Evolutionary conservation across 2,113 vertebrate species (phyloP).

Genomic region (Cyprinodon tularosa): DNA sequence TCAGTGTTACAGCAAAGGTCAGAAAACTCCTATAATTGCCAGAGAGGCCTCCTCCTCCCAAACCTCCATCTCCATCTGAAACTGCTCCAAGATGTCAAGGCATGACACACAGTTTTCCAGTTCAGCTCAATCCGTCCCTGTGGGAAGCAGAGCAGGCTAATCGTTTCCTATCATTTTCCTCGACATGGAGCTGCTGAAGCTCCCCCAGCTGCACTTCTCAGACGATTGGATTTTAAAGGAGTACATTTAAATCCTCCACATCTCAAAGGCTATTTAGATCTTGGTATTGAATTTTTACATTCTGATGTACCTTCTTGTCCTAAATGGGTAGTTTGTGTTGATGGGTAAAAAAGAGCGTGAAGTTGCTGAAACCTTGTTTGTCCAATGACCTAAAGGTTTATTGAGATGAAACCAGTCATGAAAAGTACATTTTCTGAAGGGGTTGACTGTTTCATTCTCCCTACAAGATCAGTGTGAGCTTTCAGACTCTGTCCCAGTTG

Average conservation of each 20-base stretch:
- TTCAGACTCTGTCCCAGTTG: neutral
- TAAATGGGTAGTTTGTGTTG: neutral
- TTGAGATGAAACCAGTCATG: neutral
- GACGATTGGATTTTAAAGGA: constrained; percentile 16
- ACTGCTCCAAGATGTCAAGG: constrained; percentile 20
- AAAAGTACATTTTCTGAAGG: neutral
- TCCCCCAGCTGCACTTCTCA: constrained; percentile 14
- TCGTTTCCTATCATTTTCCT: constrained; percentile 44
- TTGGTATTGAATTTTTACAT: neutral
- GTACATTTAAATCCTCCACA: neutral
- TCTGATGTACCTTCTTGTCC: neutral
- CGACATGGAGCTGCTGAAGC: constrained; percentile 32
- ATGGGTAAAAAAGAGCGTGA: neutral
- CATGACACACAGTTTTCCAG: constrained; percentile 53
- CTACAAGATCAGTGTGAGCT: neutral
- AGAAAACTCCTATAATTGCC: constrained; percentile 34
- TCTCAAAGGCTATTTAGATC: neutral
- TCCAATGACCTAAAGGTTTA: neutral
- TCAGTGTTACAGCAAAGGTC: constrained; percentile 28
- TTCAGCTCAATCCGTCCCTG: constrained; percentile 39
- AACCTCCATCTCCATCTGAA: constrained; percentile 28
- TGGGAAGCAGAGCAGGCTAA: constrained; percentile 26
- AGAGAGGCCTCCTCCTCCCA: constrained; percentile 16
- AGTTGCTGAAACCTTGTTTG: neutral
- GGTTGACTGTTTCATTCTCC: neutral